Evolutionary conservation across 2,888 invertebrate species (phyloP).

Genomic region (Nemotelus pantherinus): DNA sequence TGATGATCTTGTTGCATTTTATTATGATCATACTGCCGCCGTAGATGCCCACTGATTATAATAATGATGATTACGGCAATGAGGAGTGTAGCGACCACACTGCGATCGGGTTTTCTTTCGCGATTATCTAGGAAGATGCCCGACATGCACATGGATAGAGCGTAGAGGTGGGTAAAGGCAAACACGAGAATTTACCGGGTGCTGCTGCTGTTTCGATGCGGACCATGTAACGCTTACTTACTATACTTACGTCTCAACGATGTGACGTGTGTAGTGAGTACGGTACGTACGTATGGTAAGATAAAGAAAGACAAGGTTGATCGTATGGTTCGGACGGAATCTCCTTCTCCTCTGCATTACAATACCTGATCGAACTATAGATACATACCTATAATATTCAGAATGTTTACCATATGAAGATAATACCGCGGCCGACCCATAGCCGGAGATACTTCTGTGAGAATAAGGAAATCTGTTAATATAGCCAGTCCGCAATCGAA

Average conservation of each 20-base stretch:
- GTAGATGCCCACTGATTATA: conserved; percentile 49
- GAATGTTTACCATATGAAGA: conserved; percentile 49
- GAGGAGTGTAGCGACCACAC: conserved; percentile 39
- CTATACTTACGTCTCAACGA: neutral
- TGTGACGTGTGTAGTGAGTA: neutral
- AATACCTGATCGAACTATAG: conserved; percentile 10
- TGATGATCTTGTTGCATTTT: conserved; percentile 50
- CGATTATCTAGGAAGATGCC: conserved; percentile 29
- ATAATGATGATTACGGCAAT: conserved; percentile 47
- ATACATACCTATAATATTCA: conserved; percentile 34
- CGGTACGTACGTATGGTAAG: neutral
- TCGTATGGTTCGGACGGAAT: conserved; percentile 10
- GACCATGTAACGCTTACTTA: neutral
- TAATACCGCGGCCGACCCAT: conserved; percentile 49
- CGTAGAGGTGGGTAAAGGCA: conserved; percentile 18
- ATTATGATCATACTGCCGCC: conserved; percentile 45
- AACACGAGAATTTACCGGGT: conserved; percentile 28
- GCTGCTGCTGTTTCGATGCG: neutral
- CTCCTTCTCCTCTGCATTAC: conserved; percentile 29
- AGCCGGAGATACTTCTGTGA: conserved; percentile 47
- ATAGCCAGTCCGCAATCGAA: conserved; percentile 35
- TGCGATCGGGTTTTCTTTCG: conserved; percentile 28
- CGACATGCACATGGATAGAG: conserved; percentile 7
- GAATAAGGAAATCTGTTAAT: conserved; percentile 43
- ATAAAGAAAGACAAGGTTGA: conserved; percentile 11